Percentiles rank a stretch among this genome's conserved stretches.
phyloP scores from a whole-genome alignment of 2,797 vertebrate species.

The Chloroceryle amazona region DNA sequence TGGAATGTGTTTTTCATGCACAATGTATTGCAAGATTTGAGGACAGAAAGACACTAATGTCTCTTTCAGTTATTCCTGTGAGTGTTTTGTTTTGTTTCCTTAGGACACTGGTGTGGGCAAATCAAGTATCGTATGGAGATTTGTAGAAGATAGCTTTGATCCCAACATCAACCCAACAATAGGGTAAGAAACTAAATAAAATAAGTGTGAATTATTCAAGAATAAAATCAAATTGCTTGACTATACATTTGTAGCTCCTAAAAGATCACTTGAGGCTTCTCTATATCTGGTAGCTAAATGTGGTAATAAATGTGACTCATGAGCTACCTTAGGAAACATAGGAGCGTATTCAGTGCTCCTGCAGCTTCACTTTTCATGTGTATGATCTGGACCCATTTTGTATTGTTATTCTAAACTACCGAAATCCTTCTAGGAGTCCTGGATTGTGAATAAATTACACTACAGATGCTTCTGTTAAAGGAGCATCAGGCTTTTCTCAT shows the following conservation, averaged over 20 bases:
- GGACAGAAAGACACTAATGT: neutral
- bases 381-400: neutral
- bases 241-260: neutral
- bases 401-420: neutral
- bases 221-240: neutral
- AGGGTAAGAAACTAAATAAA: constrained; percentile 85
- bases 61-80: neutral
- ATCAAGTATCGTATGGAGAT: constrained; percentile 93
- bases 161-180: constrained; percentile 99
- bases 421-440: neutral
- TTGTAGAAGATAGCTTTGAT: constrained; percentile 98
- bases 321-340: neutral
- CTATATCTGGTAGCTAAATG: neutral
- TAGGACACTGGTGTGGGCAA: constrained; percentile 90
- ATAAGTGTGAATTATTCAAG: neutral
- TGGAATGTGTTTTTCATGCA: neutral
- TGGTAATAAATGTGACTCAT: neutral
- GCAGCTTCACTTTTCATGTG: neutral
- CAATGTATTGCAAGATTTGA: neutral
- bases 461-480: neutral
- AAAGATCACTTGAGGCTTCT: neutral
- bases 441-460: neutral
- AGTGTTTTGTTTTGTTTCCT: neutral
- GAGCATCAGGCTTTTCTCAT: neutral
- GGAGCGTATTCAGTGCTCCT: neutral